phyloP scores from a whole-genome alignment of 2,888 invertebrate species.

The Unio delphinus region DNA sequence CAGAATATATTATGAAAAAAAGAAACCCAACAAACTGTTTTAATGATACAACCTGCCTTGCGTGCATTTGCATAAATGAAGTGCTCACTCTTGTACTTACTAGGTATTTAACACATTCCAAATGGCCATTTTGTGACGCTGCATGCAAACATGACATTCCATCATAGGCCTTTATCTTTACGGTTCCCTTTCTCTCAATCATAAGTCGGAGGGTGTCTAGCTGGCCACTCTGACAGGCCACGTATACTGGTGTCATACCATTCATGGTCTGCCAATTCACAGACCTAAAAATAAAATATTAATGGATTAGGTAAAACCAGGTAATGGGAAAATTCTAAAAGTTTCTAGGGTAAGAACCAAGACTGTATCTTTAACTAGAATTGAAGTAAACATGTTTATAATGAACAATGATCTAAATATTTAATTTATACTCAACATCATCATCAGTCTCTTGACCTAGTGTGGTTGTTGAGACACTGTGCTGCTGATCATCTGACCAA shows the following conservation, averaged over 20 bases:
- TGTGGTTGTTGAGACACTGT: no score
- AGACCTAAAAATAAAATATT: conserved; percentile 74
- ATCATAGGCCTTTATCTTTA: conserved; percentile 88
- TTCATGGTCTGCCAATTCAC: conserved; percentile 94
- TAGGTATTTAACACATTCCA: conserved; percentile 92
- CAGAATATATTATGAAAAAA: no score
- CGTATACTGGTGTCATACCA: conserved; percentile 90
- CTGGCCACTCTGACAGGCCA: conserved; percentile 91
- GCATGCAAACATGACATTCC: conserved; percentile 93
- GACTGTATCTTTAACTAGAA: no score
- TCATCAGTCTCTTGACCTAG: no score
- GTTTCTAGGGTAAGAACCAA: no score
- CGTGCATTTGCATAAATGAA: not conserved
- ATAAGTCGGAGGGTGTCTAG: conserved; percentile 88
- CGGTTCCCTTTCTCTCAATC: conserved; percentile 86
- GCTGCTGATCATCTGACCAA: no score
- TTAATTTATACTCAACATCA: no score
- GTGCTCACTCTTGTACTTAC: conserved; percentile 74
- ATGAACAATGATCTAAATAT: no score
- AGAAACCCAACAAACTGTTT: no score
- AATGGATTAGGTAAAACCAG: no score
- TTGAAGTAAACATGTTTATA: no score
- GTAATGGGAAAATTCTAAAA: no score
- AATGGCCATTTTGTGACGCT: conserved; percentile 90
- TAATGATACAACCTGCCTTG: not conserved